Evolutionary conservation across 1,140 invertebrate species (phyloP).

Genomic region (Bombus difficillimus): DNA sequence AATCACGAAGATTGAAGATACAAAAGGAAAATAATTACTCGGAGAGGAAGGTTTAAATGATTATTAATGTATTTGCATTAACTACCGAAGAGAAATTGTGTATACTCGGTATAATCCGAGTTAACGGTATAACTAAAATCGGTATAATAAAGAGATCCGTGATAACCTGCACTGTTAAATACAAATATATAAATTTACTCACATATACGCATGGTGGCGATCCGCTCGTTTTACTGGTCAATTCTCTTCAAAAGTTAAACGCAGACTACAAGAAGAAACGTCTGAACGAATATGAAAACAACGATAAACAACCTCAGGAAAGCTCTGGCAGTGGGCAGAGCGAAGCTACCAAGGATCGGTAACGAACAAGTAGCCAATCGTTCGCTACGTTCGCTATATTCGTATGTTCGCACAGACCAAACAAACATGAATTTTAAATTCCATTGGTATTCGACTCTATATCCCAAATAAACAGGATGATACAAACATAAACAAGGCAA

Average conservation of each 20-base stretch:
- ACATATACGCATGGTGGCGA: not conserved
- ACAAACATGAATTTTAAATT: not conserved
- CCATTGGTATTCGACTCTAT: not conserved
- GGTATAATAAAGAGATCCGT: too few relatives aligned
- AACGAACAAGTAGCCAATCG: not conserved
- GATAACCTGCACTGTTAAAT: too few relatives aligned
- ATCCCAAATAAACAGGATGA: not conserved
- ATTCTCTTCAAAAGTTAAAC: conserved; percentile 20
- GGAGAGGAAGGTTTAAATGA: not conserved
- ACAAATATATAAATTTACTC: not conserved
- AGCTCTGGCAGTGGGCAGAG: not conserved
- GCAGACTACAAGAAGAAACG: conserved; percentile 3
- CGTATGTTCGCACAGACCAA: not conserved
- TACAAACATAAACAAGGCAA: not conserved
- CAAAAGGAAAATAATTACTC: not conserved
- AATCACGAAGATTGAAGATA: not conserved
- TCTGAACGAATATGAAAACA: conserved; percentile 8
- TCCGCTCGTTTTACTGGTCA: too few relatives aligned
- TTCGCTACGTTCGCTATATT: too few relatives aligned
- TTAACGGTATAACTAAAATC: too few relatives aligned
- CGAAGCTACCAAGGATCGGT: not conserved
- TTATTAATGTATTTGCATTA: too few relatives aligned
- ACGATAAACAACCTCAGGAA: not conserved
- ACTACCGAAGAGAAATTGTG: too few relatives aligned
- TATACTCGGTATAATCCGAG: too few relatives aligned